A percentile compares a stretch with the other conserved stretches of the same genome.
Evolutionary conservation across 2,797 vertebrate species (phyloP).

Genomic region (Aphelocoma californica): DNA sequence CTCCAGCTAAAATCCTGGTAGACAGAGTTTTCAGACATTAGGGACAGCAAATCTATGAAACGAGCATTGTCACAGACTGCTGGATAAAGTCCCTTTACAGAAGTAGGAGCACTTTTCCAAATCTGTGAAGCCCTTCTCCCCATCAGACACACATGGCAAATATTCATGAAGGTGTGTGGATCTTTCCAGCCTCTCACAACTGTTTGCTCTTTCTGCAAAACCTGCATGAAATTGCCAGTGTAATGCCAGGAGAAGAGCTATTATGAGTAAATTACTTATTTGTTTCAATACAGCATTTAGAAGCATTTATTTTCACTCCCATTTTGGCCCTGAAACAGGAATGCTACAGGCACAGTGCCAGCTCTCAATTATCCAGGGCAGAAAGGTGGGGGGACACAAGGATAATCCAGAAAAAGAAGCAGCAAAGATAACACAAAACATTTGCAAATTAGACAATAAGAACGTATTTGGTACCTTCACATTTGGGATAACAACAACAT

Average conservation of each 20-base stretch:
- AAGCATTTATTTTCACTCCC: constrained; percentile 47
- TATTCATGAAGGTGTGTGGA: neutral
- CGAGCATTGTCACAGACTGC: fast-evolving
- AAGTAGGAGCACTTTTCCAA: neutral
- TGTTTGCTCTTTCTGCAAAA: neutral
- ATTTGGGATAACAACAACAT: neutral
- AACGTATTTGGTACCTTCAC: neutral
- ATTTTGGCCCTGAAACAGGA: constrained; percentile 44
- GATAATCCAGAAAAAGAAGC: constrained; percentile 24
- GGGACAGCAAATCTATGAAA: neutral
- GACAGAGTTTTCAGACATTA: neutral
- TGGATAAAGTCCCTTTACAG: neutral
- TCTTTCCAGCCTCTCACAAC: neutral
- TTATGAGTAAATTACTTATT: constrained; percentile 23
- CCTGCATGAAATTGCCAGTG: neutral
- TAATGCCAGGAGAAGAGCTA: neutral
- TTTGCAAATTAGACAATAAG: neutral
- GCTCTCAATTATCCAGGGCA: constrained; percentile 20
- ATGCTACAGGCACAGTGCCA: neutral
- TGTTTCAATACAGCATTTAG: constrained; percentile 17
- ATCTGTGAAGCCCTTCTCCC: neutral
- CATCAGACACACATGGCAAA: neutral
- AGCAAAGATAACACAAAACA: neutral
- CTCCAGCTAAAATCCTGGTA: neutral
- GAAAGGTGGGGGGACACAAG: neutral